Evolutionary conservation across 2,888 invertebrate species (phyloP).

Genomic region (Hylaea fasciaria): DNA sequence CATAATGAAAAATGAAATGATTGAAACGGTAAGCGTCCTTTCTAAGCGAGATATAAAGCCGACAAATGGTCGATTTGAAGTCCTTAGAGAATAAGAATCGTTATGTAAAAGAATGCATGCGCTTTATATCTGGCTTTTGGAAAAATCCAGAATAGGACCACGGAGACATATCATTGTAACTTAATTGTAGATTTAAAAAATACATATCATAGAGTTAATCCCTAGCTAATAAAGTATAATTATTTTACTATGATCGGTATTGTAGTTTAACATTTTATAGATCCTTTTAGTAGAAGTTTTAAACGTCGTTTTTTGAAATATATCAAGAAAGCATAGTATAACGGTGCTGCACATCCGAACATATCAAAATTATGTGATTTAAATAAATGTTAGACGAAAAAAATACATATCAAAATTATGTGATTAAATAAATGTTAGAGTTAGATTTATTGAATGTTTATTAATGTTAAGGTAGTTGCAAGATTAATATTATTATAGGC

Average conservation of each 20-base stretch:
- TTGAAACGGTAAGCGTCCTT: conserved; percentile 68
- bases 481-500: conserved; percentile 56
- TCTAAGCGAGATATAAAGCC: conserved; percentile 83
- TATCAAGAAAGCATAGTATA: conserved; percentile 65
- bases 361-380: conserved; percentile 83
- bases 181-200: conserved; percentile 65
- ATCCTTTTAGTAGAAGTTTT: conserved; percentile 64
- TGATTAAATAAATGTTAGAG: conserved; percentile 60
- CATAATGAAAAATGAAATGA: conserved; percentile 45
- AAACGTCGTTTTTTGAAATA: conserved; percentile 49
- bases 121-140: conserved; percentile 84
- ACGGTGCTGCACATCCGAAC: conserved; percentile 78
- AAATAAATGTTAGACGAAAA: conserved; percentile 34
- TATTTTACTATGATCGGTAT: conserved; percentile 83
- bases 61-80: conserved; percentile 62
- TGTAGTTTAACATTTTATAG: conserved; percentile 78
- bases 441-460: conserved; percentile 58
- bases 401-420: conserved; percentile 81
- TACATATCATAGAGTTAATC: conserved; percentile 74
- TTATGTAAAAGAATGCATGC: conserved; percentile 77
- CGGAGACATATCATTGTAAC: conserved; percentile 77
- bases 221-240: conserved; percentile 78
- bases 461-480: conserved; percentile 62
- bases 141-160: conserved; percentile 82
- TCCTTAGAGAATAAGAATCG: conserved; percentile 70